Percentiles rank a stretch among this genome's conserved stretches.
These are phyloP conservation scores for Sebastes glaucus DNA, from an alignment of 2,797 vertebrate species.

Conservation along the genomic window DNA sequence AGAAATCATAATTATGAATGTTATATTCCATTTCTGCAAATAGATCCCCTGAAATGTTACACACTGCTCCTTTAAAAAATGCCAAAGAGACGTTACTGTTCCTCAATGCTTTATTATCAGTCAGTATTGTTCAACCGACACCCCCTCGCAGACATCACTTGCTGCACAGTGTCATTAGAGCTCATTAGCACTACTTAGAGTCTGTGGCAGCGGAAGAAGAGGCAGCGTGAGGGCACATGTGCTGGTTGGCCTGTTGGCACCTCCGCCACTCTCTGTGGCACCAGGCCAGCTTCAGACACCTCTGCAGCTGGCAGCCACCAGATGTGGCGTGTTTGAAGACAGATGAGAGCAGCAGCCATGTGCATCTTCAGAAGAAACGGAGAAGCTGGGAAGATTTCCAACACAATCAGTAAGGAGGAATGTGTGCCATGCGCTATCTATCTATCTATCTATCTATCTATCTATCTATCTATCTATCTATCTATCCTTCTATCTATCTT, in stretches of 20 bases:
- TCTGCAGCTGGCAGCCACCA: conserved; percentile 64
- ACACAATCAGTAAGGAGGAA: conserved; percentile 23
- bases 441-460: neutral
- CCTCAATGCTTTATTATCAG: neutral
- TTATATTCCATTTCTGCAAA: no score
- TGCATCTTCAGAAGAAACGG: conserved; percentile 39
- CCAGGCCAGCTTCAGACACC: conserved; percentile 45
- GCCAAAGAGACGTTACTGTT: neutral
- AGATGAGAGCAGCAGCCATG: conserved; percentile 56
- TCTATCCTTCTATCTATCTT: neutral
- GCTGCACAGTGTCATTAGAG: conserved; percentile 8
- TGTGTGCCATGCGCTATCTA: conserved; percentile 11
- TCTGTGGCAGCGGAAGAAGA: neutral
- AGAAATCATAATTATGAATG: no score
- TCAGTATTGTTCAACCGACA: neutral
- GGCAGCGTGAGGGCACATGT: conserved; percentile 2
- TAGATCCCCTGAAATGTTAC: no score
- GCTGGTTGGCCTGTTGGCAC: conserved; percentile 31
- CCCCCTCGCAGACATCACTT: neutral
- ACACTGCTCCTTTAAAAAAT: neutral
- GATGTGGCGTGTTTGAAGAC: conserved; percentile 75
- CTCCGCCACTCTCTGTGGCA: conserved; percentile 48
- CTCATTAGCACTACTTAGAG: conserved; percentile 1
- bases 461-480: neutral
- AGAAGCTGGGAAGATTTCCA: conserved; percentile 28